Base-by-base conservation (phyloP, 1,140 invertebrate species). In the Himalopsyche phryganea region DNA sequence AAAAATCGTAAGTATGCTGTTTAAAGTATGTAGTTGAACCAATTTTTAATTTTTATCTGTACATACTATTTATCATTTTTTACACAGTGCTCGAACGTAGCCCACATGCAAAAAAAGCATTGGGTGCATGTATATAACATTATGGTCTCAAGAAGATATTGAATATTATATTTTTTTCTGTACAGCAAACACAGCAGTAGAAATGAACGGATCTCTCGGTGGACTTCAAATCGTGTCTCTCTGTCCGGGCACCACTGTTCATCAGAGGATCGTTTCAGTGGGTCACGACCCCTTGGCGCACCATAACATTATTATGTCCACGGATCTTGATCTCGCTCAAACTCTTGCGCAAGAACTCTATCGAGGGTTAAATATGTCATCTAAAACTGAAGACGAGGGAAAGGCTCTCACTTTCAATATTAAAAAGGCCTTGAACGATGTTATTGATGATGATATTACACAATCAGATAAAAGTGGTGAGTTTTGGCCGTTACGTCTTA, bases 211-310 rank as follows among this genome's bases (percentile, higher is more conserved):
- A 0, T 94, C 91, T 1, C 77, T 98, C 15, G 94, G 93, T 45
- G 94, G 94, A 7, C 79, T 97, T 32, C 94, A 96, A 70, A 82
- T 91, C 35, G 76, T 94, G n/a, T 92, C 96, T 74, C 84, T 96
- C 44, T 94, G 92, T 10, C 83, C 87, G 6, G 91, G 90, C 66
- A 89, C 88, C 0, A 85, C 86, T 48, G 79, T 85, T 42, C 92
- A 96, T 77, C 88, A 93, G 68, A 78, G 90, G 50, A 90, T 96
- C 57, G 74, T 96, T 41, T 88, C 89, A 57, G 89, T 96, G 10
- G 94, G 94, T 1, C 80, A 86, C 49, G 90, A 92, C 74, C 87
- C 83, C 0, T 63, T 86, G 1, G 76, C 80, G 81, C 80, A 55
- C 67, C 75, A 1, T 49, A 67, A 23, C 52, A 70, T 44, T 54